A percentile compares a stretch with the other conserved stretches of the same genome.
phyloP scores from a whole-genome alignment of 2,113 vertebrate genomes.

The Istiophorus platypterus region DNA sequence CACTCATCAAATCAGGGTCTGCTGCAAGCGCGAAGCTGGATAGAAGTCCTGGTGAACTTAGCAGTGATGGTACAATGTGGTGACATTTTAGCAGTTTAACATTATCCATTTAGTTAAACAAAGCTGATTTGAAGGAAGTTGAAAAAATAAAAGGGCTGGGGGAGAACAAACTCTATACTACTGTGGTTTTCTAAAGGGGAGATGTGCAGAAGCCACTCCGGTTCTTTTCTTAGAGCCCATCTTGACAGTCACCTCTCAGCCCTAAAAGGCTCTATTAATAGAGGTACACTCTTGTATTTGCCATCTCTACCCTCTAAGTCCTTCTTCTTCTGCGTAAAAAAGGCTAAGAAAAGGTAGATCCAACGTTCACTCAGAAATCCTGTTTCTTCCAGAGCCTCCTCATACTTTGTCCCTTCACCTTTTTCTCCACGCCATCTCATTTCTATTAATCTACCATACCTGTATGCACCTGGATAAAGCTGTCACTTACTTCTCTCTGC shows the following conservation, averaged over 20 bases:
- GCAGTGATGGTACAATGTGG: background rate
- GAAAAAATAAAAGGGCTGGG: conserved; percentile 19
- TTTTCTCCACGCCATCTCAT: background rate
- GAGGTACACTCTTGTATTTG: conserved; percentile 60
- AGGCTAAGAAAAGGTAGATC: conserved; percentile 32
- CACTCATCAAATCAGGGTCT: conserved; percentile 20
- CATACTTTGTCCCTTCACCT: conserved; percentile 4
- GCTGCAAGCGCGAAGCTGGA: conserved; percentile 4
- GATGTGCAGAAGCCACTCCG: conserved; percentile 28
- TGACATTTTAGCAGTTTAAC: background rate
- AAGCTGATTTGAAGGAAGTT: conserved; percentile 20
- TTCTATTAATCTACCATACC: conserved; percentile 2
- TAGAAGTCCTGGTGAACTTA: background rate
- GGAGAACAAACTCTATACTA: background rate
- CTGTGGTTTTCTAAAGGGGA: conserved; percentile 30
- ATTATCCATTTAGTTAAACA: conserved; percentile 19
- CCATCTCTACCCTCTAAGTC: conserved; percentile 50
- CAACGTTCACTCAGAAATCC: conserved; percentile 17
- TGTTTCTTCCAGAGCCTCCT: conserved; percentile 3
- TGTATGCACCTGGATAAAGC: conserved; percentile 15
- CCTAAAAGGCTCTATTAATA: conserved; percentile 81
- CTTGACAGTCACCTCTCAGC: conserved; percentile 42
- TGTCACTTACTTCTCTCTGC: background rate
- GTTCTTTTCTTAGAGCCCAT: conserved; percentile 59
- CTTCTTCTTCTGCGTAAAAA: conserved; percentile 50